These are phyloP conservation scores for Chaetodon trifascialis DNA, from an alignment of 2,113 vertebrate species.

Conservation along the genomic window DNA sequence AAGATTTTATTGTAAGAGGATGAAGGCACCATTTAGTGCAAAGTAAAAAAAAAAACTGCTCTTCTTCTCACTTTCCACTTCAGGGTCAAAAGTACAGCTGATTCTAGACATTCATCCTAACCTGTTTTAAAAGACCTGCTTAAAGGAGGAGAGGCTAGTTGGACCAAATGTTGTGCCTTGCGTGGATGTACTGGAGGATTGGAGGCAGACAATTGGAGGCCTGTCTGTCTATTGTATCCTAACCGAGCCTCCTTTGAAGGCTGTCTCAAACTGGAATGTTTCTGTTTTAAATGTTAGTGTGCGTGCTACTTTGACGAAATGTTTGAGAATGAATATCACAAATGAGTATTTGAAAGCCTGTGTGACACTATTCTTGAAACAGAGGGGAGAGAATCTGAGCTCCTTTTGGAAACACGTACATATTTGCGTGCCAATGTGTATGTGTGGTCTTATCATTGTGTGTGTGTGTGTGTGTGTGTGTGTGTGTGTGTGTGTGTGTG, in stretches of 20 bases:
- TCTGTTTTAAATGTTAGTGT: background rate
- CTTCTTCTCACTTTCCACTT: too few species aligned
- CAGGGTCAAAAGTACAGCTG: too few species aligned
- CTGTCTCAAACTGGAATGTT: background rate
- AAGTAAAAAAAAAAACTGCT: background rate
- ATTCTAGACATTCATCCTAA: background rate
- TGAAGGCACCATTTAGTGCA: background rate
- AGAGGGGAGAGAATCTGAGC: constrained; percentile 15
- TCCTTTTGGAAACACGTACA: constrained; percentile 16
- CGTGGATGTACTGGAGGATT: too few species aligned
- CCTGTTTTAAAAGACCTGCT: background rate
- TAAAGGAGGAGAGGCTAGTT: background rate
- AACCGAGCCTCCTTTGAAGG: background rate
- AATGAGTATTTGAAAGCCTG: background rate
- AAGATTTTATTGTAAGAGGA: background rate
- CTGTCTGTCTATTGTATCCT: background rate
- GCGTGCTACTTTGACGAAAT: background rate
- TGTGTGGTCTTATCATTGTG: constrained; percentile 19
- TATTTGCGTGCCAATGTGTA: constrained; percentile 17
- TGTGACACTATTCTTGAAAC: background rate
- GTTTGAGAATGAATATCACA: background rate
- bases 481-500: constrained; percentile 22
- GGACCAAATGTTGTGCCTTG: background rate
- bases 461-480: constrained; percentile 18
- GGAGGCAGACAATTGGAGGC: background rate